Percentiles rank a stretch among this genome's conserved stretches.
Evolutionary conservation across 2,113 vertebrate species (phyloP).

Genomic region (Cyphomyrus discorhynchus): DNA sequence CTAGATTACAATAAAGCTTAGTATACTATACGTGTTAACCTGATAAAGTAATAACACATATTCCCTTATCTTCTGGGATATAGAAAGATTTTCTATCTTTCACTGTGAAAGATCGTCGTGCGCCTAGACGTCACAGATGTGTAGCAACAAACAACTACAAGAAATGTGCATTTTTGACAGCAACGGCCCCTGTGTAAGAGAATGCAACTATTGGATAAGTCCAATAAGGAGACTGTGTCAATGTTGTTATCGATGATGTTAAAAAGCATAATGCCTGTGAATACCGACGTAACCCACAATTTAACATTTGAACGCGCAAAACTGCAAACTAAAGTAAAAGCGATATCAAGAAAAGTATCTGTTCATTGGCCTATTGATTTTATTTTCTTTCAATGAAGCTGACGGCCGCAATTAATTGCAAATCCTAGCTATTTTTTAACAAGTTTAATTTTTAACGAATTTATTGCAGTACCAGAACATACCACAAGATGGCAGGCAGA

Average conservation of each 20-base stretch:
- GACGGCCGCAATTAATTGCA: too few relatives aligned
- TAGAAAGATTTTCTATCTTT: background rate
- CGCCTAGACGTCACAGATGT: background rate
- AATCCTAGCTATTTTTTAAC: background rate
- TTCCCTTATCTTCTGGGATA: background rate
- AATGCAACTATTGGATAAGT: background rate
- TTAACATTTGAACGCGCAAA: background rate
- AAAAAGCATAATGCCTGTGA: background rate
- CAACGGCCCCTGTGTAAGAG: background rate
- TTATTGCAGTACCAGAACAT: slow-evolving; percentile 37
- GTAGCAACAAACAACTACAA: background rate
- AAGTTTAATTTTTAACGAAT: background rate
- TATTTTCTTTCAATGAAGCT: background rate
- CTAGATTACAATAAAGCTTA: background rate
- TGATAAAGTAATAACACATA: background rate
- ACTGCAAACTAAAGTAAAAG: background rate
- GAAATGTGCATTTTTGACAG: background rate
- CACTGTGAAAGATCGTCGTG: background rate
- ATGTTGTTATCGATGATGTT: background rate
- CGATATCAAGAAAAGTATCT: background rate
- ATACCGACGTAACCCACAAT: background rate
- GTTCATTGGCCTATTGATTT: background rate
- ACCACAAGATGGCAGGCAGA: slow-evolving; percentile 53
- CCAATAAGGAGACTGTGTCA: background rate
- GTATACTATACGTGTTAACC: background rate